These are phyloP conservation scores for Charina bottae DNA, from an alignment of 2,113 vertebrate genomes.

Conservation along the genomic window DNA sequence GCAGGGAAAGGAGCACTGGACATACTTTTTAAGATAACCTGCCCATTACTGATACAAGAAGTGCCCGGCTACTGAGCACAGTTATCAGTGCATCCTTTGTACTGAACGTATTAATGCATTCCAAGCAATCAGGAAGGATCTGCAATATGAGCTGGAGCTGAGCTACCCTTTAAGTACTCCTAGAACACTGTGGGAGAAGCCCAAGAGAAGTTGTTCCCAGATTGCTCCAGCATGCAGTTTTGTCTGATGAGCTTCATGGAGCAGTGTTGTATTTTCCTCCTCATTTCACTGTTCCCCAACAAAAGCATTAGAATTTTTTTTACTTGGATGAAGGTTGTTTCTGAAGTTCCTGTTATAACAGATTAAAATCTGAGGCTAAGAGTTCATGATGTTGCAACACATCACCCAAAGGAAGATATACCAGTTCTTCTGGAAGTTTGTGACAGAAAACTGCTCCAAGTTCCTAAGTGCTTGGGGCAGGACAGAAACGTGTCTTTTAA, in stretches of 20 bases:
- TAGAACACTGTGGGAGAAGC: not conserved
- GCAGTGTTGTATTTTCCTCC: not conserved
- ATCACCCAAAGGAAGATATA: not conserved
- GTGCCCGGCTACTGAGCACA: not conserved
- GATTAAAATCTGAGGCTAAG: not conserved
- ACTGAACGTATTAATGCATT: not conserved
- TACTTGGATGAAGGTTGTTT: not conserved
- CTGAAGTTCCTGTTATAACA: not conserved
- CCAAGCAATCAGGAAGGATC: not conserved
- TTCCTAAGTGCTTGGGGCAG: not conserved
- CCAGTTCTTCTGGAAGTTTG: conserved; percentile 20
- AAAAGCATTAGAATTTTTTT: not conserved
- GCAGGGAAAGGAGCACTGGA: not conserved
- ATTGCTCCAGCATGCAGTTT: not conserved
- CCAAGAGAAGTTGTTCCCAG: not conserved
- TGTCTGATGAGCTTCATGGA: not conserved
- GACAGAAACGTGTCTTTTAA: not conserved
- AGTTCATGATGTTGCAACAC: not conserved
- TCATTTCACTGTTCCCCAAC: not conserved
- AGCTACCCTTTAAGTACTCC: not conserved
- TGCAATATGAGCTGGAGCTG: not conserved
- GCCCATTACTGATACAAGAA: not conserved
- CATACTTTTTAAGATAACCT: not conserved
- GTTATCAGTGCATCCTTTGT: not conserved
- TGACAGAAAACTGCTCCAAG: not conserved